These are phyloP conservation scores for Drosophila mayaguana DNA, from an alignment of 2,888 invertebrate species.

Conservation along the genomic window DNA sequence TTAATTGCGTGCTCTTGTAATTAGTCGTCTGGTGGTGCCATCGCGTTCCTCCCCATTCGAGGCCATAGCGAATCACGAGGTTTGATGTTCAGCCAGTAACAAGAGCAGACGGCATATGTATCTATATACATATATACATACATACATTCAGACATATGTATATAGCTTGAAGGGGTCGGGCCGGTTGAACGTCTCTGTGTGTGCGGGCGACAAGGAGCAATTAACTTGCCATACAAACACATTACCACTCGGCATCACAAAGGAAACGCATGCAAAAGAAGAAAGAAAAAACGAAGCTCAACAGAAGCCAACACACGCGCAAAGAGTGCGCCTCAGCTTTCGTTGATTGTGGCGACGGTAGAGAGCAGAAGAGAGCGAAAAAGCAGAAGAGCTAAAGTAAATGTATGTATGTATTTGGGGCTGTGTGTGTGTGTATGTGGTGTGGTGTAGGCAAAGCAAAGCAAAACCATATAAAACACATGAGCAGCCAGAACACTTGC, in stretches of 20 bases:
- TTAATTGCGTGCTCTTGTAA: slow-evolving; percentile 53
- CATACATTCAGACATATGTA: not conserved
- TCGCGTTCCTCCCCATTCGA: slow-evolving; percentile 39
- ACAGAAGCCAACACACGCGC: slow-evolving; percentile 20
- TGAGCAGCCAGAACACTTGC: slow-evolving; percentile 39
- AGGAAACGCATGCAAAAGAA: slow-evolving; percentile 1
- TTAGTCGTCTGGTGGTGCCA: slow-evolving; percentile 40
- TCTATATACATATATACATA: not conserved
- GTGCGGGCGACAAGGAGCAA: slow-evolving; percentile 58
- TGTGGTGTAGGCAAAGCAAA: slow-evolving; percentile 16
- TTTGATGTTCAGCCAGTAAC: slow-evolving; percentile 59
- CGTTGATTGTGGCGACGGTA: slow-evolving; percentile 14
- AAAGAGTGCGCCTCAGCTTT: slow-evolving; percentile 22
- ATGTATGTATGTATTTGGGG: not conserved
- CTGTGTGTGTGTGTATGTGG: not conserved
- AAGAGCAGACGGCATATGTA: slow-evolving; percentile 22
- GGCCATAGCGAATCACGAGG: slow-evolving; percentile 63
- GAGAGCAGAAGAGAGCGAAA: slow-evolving; percentile 3
- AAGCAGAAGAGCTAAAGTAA: slow-evolving; percentile 22
- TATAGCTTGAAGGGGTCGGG: slow-evolving; percentile 20
- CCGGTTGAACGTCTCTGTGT: slow-evolving; percentile 7
- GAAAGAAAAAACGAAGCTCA: not conserved
- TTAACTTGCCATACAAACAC: slow-evolving; percentile 58
- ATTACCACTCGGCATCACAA: slow-evolving; percentile 43
- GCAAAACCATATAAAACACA: slow-evolving; percentile 38